Evolutionary conservation across 2,113 vertebrate species (phyloP).

Genomic region (Camelus bactrianus): DNA sequence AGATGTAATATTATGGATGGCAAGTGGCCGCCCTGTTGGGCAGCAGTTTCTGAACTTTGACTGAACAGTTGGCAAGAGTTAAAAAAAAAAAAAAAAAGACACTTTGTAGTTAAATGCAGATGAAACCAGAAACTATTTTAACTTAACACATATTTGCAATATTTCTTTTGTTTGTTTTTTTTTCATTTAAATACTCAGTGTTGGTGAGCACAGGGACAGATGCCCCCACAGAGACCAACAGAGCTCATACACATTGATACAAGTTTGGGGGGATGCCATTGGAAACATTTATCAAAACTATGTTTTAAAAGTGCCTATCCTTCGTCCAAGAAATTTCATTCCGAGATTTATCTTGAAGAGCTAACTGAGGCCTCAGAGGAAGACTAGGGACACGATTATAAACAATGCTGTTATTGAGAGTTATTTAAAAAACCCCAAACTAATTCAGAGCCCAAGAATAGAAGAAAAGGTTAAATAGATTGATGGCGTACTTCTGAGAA

Average conservation of each 20-base stretch:
- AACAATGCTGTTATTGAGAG: not conserved
- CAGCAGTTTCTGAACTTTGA: not conserved
- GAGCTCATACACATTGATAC: fast-evolving
- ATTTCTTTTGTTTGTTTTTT: not conserved
- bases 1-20: fast-evolving
- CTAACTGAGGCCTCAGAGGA: not conserved
- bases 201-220: no score
- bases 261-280: no score
- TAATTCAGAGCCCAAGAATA: not conserved
- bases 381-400: not conserved
- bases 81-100: not conserved
- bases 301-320: not conserved
- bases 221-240: no score
- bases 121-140: not conserved
- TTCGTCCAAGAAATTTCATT: not conserved
- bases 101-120: not conserved
- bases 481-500: not conserved
- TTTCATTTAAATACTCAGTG: not conserved
- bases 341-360: not conserved
- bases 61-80: not conserved
- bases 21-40: not conserved
- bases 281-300: not conserved
- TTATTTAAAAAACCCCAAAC: not conserved
- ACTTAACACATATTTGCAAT: not conserved
- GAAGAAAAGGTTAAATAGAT: not conserved